A percentile compares a stretch with the other conserved stretches of the same genome.
Conservation (phyloP, 2,888 invertebrate species). For the Fragum whitleyi region DNA sequence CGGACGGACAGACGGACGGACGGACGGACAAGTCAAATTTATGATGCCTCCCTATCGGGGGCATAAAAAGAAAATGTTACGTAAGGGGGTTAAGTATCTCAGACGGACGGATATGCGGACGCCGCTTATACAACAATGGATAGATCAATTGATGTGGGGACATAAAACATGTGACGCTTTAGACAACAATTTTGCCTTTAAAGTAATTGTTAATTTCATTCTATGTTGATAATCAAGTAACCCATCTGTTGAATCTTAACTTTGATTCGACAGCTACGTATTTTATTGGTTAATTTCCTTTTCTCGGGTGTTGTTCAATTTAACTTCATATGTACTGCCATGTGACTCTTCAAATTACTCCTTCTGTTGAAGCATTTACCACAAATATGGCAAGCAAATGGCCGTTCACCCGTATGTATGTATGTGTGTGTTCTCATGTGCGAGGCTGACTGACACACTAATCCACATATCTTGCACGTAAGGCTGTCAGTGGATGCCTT, state of each 20-base stretch:
- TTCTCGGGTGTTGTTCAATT: background rate
- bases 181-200: too few relatives aligned
- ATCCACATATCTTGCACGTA: conserved; percentile 40
- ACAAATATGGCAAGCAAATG: conserved; percentile 46
- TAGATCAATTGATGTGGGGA: too few relatives aligned
- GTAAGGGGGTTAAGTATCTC: too few relatives aligned
- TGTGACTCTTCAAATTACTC: conserved; percentile 45
- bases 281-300: background rate
- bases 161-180: too few relatives aligned
- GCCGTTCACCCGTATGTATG: conserved; percentile 48
- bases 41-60: too few relatives aligned
- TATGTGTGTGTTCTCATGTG: conserved; percentile 40
- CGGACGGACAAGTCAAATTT: too few relatives aligned
- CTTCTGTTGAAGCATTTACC: conserved; percentile 45
- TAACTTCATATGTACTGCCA: conserved; percentile 37
- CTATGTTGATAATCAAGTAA: too few relatives aligned
- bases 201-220: too few relatives aligned
- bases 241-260: conserved; percentile 36
- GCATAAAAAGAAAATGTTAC: too few relatives aligned
- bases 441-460: conserved; percentile 33
- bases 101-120: too few relatives aligned
- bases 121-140: too few relatives aligned
- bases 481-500: background rate
- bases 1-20: too few relatives aligned
- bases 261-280: background rate